A percentile compares a stretch with the other conserved stretches of the same genome.
Evolutionary conservation across 2,888 invertebrate genomes (phyloP).

Genomic region (Trichacis sp.): DNA sequence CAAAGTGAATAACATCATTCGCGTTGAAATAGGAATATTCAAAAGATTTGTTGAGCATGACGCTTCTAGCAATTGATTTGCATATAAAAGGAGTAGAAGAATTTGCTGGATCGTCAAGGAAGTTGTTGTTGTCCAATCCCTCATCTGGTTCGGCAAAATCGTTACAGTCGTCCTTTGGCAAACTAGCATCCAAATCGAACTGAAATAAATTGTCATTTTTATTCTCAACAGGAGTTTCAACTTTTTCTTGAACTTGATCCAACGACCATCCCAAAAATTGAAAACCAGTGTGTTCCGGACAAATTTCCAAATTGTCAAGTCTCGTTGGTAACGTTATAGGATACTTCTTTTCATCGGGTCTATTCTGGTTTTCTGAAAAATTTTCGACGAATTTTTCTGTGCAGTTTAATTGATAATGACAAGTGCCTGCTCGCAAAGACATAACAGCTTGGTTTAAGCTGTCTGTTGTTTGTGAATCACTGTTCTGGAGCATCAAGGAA

Average conservation of each 20-base stretch:
- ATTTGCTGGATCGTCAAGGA: constrained; percentile 15
- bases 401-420: constrained; percentile 46
- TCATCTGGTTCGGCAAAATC: constrained; percentile 37
- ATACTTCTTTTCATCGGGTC: constrained; percentile 3
- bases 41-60: constrained; percentile 17
- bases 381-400: constrained; percentile 52
- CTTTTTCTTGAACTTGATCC: constrained; percentile 67
- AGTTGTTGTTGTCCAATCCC: constrained; percentile 29
- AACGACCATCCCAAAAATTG: constrained; percentile 74
- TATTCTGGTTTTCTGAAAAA: background rate
- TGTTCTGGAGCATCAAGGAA: constrained; percentile 46
- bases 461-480: constrained; percentile 56
- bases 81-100: constrained; percentile 46
- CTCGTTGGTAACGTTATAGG: constrained; percentile 46
- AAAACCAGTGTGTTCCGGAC: constrained; percentile 74
- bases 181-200: constrained; percentile 57
- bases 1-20: constrained; percentile 72
- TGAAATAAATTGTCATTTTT: constrained; percentile 41
- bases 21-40: constrained; percentile 57
- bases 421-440: constrained; percentile 48
- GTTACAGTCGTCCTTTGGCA: constrained; percentile 44
- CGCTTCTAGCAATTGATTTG: constrained; percentile 33
- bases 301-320: constrained; percentile 70
- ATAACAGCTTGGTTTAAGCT: constrained; percentile 52
- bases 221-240: background rate